These are phyloP conservation scores for Nomia melanderi DNA, from an alignment of 1,140 invertebrate genomes.

Conservation along the genomic window DNA sequence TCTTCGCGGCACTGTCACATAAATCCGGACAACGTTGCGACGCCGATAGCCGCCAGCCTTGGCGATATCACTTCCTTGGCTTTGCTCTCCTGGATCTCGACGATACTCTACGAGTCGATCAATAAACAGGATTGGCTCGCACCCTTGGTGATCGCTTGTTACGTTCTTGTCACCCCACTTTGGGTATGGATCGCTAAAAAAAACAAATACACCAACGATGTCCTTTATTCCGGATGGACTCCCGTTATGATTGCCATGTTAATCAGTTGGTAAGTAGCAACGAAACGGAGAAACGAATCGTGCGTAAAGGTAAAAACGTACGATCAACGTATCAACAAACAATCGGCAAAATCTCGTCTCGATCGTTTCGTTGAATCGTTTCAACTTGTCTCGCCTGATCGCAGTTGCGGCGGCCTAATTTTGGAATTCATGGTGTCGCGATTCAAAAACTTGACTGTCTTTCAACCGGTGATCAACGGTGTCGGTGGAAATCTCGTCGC, in stretches of 20 bases:
- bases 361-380: too few relatives aligned
- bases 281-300: too few relatives aligned
- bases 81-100: slow-evolving; percentile 86
- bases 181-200: slow-evolving; percentile 86
- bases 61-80: slow-evolving; percentile 91
- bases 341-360: too few relatives aligned
- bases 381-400: too few relatives aligned
- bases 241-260: slow-evolving; percentile 89
- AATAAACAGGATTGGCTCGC: slow-evolving; percentile 86
- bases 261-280: slow-evolving; percentile 83
- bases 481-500: slow-evolving; percentile 94
- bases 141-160: slow-evolving; percentile 84
- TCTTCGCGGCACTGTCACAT: slow-evolving; percentile 87
- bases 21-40: slow-evolving; percentile 95
- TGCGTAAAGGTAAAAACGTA: too few relatives aligned
- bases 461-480: slow-evolving; percentile 90
- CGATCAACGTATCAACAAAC: too few relatives aligned
- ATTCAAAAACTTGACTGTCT: slow-evolving; percentile 88
- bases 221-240: slow-evolving; percentile 87
- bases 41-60: slow-evolving; percentile 93
- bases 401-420: slow-evolving; percentile 85
- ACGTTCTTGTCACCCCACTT: slow-evolving; percentile 85
- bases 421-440: slow-evolving; percentile 86
- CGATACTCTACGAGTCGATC: slow-evolving; percentile 83
- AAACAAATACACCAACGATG: slow-evolving; percentile 85